These are phyloP conservation scores for Montipora foliosa DNA, from an alignment of 64 coral and sea anemone genomes.

Conservation along the genomic window DNA sequence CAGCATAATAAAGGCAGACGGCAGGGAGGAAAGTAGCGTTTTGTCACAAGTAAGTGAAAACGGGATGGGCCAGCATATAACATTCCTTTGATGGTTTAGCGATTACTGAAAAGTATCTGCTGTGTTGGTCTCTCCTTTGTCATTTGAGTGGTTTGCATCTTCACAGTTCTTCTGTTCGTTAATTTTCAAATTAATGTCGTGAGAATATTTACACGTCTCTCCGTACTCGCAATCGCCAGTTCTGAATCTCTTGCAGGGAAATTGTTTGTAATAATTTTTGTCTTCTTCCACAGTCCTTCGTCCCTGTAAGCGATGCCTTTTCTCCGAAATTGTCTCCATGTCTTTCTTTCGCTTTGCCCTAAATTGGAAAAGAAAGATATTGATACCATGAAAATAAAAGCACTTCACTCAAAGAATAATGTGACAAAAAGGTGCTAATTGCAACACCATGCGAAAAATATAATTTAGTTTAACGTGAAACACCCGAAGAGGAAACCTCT, in stretches of 20 bases:
- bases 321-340: conserved; percentile 49
- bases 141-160: background rate
- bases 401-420: background rate
- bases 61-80: background rate
- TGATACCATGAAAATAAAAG: background rate
- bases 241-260: conserved; percentile 79
- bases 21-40: too few relatives aligned
- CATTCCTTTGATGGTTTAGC: background rate
- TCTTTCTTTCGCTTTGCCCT: conserved; percentile 67
- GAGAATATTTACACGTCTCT: conserved; percentile 73
- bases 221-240: conserved; percentile 69
- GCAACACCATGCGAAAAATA: too few relatives aligned
- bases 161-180: background rate
- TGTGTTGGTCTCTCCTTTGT: background rate
- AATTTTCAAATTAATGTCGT: conserved; percentile 32
- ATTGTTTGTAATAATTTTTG: conserved; percentile 65
- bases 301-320: conserved; percentile 72
- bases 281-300: conserved; percentile 45
- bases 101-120: background rate
- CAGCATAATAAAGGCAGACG: too few relatives aligned
- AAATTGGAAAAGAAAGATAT: background rate
- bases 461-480: too few relatives aligned
- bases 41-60: too few relatives aligned
- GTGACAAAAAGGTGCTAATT: too few relatives aligned
- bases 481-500: too few relatives aligned